phyloP scores from a whole-genome alignment of 2,888 invertebrate genomes.

The Drosophila kambysellisi region DNA sequence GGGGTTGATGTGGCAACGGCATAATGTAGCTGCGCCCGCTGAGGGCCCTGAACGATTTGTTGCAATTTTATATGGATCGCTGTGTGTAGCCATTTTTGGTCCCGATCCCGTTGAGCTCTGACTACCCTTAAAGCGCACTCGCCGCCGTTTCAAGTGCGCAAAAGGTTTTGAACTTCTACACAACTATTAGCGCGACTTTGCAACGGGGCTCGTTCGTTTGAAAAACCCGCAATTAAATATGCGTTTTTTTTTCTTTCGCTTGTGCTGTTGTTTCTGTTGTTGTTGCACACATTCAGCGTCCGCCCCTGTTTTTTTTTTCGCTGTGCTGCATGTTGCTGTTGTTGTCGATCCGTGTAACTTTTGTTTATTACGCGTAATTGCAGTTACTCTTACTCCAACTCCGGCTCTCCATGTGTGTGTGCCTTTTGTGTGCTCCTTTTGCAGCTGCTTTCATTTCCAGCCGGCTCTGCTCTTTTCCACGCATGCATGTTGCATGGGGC shows the following conservation, averaged over 20 bases:
- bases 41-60: slow-evolving; percentile 67
- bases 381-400: slow-evolving; percentile 70
- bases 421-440: slow-evolving; percentile 64
- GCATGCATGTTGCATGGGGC: slow-evolving; percentile 45
- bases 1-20: slow-evolving; percentile 59
- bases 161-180: slow-evolving; percentile 50
- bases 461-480: slow-evolving; percentile 48
- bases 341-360: slow-evolving; percentile 72
- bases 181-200: slow-evolving; percentile 26
- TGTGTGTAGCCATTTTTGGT: slow-evolving; percentile 67
- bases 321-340: slow-evolving; percentile 30
- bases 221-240: slow-evolving; percentile 82
- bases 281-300: slow-evolving; percentile 7
- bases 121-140: slow-evolving; percentile 58
- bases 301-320: slow-evolving; percentile 42
- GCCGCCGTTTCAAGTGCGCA: slow-evolving; percentile 75
- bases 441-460: slow-evolving; percentile 70
- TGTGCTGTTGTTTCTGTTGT: slow-evolving; percentile 24
- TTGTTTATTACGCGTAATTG: slow-evolving; percentile 82
- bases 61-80: slow-evolving; percentile 60
- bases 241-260: slow-evolving; percentile 49
- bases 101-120: slow-evolving; percentile 56
- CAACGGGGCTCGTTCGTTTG: slow-evolving; percentile 67
- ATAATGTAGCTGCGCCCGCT: slow-evolving; percentile 25
- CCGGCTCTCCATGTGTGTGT: slow-evolving; percentile 41